Conservation (phyloP, 1,140 invertebrate species). For the Bombus balteatus region DNA sequence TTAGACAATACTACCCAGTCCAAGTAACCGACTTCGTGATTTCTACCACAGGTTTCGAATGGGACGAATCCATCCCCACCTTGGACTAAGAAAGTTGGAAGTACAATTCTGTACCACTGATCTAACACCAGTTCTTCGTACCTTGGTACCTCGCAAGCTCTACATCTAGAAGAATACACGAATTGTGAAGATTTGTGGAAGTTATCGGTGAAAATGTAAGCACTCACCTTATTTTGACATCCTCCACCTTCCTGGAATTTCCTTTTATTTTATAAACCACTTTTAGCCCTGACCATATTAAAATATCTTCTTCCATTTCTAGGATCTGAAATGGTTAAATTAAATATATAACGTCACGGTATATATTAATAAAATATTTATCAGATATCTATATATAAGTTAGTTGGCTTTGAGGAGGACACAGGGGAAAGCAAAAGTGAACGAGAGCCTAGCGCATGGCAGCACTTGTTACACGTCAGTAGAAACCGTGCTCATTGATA, state of each 20-base stretch:
- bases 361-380: neutral
- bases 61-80: conserved; percentile 86
- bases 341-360: neutral
- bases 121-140: conserved; percentile 83
- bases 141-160: conserved; percentile 85
- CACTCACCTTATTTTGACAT: conserved; percentile 69
- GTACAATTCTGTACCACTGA: conserved; percentile 85
- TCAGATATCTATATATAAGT: neutral
- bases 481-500: neutral
- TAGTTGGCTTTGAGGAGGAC: too few relatives aligned
- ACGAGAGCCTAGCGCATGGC: neutral
- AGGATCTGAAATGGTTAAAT: conserved; percentile 27
- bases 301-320: conserved; percentile 30
- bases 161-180: conserved; percentile 82
- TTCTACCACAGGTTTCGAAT: conserved; percentile 63
- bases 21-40: conserved; percentile 59
- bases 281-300: conserved; percentile 78
- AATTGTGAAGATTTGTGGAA: neutral
- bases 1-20: conserved; percentile 63
- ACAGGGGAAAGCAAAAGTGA: too few relatives aligned
- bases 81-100: conserved; percentile 85
- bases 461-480: neutral
- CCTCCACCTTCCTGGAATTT: conserved; percentile 34
- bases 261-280: conserved; percentile 80
- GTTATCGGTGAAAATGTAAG: neutral